phyloP scores from a whole-genome alignment of 2,797 vertebrate genomes.

The Australoheros facetus region DNA sequence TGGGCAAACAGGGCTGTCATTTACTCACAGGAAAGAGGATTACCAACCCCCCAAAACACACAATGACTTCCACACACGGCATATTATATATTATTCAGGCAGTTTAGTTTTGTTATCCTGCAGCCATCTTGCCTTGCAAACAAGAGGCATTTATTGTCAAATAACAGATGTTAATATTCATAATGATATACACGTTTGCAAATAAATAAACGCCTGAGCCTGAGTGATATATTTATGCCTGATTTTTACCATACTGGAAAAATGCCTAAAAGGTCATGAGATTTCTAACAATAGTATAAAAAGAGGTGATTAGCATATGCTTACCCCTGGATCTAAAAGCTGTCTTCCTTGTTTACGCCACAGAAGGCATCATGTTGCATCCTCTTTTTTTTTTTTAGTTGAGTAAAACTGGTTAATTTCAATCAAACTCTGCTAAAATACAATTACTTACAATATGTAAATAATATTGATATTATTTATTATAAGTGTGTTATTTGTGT shows the following conservation, averaged over 20 bases:
- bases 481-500: neutral
- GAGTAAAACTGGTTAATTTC: slow-evolving; percentile 6
- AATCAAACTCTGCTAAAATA: neutral
- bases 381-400: neutral
- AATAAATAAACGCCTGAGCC: slow-evolving; percentile 29
- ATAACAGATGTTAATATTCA: slow-evolving; percentile 58
- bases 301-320: slow-evolving; percentile 44
- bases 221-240: slow-evolving; percentile 14
- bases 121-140: slow-evolving; percentile 58
- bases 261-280: slow-evolving; percentile 46
- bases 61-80: slow-evolving; percentile 59
- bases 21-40: slow-evolving; percentile 76
- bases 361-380: neutral
- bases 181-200: slow-evolving; percentile 49
- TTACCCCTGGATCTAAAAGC: neutral
- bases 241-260: slow-evolving; percentile 14
- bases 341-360: neutral
- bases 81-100: slow-evolving; percentile 70
- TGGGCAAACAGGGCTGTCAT: slow-evolving; percentile 83
- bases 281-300: slow-evolving; percentile 44
- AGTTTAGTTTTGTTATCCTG: slow-evolving; percentile 59
- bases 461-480: neutral
- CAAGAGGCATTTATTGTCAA: slow-evolving; percentile 56
- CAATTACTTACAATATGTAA: neutral
- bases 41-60: slow-evolving; percentile 69